A percentile compares a stretch with the other conserved stretches of the same genome.
Conservation (phyloP, 2,113 vertebrate species). For the Carollia perspicillata region DNA sequence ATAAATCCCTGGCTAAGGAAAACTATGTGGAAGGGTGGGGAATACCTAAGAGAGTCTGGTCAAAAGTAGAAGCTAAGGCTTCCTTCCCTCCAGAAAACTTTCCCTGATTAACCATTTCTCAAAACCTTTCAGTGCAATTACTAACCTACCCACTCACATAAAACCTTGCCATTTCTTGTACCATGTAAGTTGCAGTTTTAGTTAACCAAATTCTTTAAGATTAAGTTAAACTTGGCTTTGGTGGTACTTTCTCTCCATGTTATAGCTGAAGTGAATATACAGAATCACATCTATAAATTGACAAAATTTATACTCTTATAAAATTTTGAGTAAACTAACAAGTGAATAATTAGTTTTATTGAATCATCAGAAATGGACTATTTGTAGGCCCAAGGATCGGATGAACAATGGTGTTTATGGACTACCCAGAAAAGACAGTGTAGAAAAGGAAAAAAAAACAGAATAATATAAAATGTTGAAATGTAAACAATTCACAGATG, state of each 20-base stretch:
- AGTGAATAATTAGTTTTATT: slow-evolving; percentile 18
- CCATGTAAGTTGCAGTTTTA: not conserved
- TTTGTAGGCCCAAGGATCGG: not conserved
- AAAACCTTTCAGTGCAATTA: not conserved
- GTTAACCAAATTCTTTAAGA: not conserved
- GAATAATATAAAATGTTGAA: not conserved
- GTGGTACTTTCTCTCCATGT: not conserved
- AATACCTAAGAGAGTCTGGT: not conserved
- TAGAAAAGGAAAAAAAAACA: not conserved
- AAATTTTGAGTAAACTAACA: not conserved
- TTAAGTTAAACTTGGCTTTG: not conserved
- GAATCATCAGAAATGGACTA: slow-evolving; percentile 5
- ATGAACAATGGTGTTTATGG: not conserved
- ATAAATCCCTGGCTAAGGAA: not conserved
- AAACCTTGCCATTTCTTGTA: not conserved
- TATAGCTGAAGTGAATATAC: not conserved
- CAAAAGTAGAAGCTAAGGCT: not conserved
- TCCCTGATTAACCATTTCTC: not conserved
- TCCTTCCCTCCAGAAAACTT: not conserved
- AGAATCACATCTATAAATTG: not conserved
- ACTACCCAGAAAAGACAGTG: not conserved
- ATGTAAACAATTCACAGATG: not conserved
- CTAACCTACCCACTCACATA: not conserved
- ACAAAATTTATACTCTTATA: not conserved
- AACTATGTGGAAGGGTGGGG: not conserved